These are phyloP conservation scores for Hiodon tergisus DNA, from an alignment of 2,113 vertebrate genomes.

Conservation along the genomic window DNA sequence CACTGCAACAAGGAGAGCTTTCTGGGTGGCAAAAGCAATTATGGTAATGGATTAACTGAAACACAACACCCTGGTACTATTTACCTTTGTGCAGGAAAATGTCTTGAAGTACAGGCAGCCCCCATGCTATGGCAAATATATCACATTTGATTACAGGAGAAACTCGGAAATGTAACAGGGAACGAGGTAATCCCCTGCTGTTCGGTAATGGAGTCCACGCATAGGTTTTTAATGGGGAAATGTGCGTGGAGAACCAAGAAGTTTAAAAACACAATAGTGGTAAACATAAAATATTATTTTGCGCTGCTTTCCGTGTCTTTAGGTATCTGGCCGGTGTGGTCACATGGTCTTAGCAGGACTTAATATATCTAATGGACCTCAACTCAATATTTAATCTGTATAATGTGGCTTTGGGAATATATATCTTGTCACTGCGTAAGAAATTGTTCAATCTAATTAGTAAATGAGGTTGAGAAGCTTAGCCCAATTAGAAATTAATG, in stretches of 20 bases:
- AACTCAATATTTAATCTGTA: slow-evolving; percentile 67
- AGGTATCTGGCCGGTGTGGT: slow-evolving; percentile 42
- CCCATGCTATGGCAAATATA: slow-evolving; percentile 43
- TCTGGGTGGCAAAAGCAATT: slow-evolving; percentile 66
- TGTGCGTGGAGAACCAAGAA: too few relatives aligned
- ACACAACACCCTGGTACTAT: slow-evolving; percentile 60
- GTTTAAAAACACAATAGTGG: not conserved
- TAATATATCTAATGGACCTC: slow-evolving; percentile 69
- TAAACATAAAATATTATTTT: slow-evolving; percentile 6
- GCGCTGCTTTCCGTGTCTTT: not conserved
- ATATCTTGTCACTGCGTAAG: slow-evolving; percentile 65
- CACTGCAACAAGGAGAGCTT: slow-evolving; percentile 58
- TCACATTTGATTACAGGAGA: not conserved
- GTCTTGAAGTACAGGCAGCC: slow-evolving; percentile 42
- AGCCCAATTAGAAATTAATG: slow-evolving; percentile 58
- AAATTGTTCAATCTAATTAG: slow-evolving; percentile 66
- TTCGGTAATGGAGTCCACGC: too few relatives aligned
- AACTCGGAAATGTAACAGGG: too few relatives aligned
- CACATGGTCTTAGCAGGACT: slow-evolving; percentile 53
- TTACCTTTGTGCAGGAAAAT: slow-evolving; percentile 54
- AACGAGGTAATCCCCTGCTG: too few relatives aligned
- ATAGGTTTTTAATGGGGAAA: too few relatives aligned
- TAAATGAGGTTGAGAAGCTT: slow-evolving; percentile 60
- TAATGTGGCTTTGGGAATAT: slow-evolving; percentile 63
- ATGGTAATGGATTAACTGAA: slow-evolving; percentile 68